These are phyloP conservation scores for Alethe diademata DNA, from an alignment of 2,113 vertebrate genomes.

Conservation along the genomic window DNA sequence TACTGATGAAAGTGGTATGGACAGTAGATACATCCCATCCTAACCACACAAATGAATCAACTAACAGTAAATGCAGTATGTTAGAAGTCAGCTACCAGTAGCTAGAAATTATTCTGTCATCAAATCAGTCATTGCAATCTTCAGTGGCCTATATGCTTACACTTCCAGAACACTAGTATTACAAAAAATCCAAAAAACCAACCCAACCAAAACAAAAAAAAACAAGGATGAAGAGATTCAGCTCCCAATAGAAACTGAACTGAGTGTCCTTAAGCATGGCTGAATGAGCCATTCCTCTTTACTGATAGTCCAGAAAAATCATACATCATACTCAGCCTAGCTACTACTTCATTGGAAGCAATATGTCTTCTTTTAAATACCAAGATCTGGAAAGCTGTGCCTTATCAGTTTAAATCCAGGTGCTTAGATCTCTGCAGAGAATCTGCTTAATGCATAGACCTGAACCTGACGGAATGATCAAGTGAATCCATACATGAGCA, in stretches of 20 bases:
- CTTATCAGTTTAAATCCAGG: not conserved
- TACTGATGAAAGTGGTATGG: not conserved
- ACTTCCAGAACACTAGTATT: not conserved
- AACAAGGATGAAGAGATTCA: not conserved
- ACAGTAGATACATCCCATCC: not conserved
- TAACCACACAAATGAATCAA: not conserved
- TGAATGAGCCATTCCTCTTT: not conserved
- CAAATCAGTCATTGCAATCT: not conserved
- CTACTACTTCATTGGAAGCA: not conserved
- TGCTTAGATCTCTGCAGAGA: not conserved
- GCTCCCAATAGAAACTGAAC: not conserved
- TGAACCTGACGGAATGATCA: not conserved
- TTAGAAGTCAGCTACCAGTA: not conserved
- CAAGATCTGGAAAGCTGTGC: not conserved
- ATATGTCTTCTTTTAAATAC: not conserved
- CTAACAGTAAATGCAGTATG: not conserved
- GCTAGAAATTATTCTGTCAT: not conserved
- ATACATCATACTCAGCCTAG: not conserved
- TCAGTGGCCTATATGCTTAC: not conserved
- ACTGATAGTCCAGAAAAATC: not conserved
- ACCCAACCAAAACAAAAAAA: not conserved
- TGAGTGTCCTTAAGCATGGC: not conserved
- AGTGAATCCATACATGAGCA: not conserved
- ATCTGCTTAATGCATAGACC: not conserved
- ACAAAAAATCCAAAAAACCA: not conserved